Evolutionary conservation across 2,113 vertebrate species (phyloP), one percentile per base, ranked within the genome.

Genomic region (Gyps fulvus): DNA sequence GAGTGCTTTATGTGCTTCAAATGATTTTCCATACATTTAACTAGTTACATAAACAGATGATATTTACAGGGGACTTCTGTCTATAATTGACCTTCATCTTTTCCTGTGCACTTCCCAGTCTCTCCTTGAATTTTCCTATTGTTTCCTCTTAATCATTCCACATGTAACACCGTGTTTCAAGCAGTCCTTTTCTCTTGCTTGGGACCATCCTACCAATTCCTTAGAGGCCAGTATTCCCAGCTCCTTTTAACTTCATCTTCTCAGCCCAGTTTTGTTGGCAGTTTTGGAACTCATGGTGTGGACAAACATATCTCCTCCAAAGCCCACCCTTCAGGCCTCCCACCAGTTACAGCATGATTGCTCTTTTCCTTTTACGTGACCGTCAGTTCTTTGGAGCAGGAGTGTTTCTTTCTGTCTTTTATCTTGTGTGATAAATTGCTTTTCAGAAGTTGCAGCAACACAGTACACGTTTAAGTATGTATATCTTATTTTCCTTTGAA

Each of bases 1-100:
- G 32, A 78, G 80, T 63, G 50, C 90, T 92, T 83, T 54, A 82
- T 52, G 87, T 69, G 66, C 74, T 90, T 57, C 73, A 43, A 4
- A 52, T 85, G 47, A 80, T 96, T 96, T 95, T 97, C 96, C 96
- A 96, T 96, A 95, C 85, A n/a, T 97, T 96, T 65, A 90, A 78
- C 83, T 92, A 78, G 95, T 94, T 76, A 50, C 81, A 76, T 65
- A 52, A 96, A 52, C 95, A 97, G 87, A 91, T 97, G 84, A 94
- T 97, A 96, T 97, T 97, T 96, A 95, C 96, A 79, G 78, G 36
- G 74, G 19, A 83, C 13, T 97, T 89, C 25, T 91, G 80, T 21
- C 81, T 93, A 10, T 79, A 90, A 95, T 91, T 95, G 96, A 95
- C 97, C 97, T 96, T 96, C 92, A 65, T 90, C 92, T 90, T 87